A percentile compares a stretch with the other conserved stretches of the same genome.
phyloP scores from a whole-genome alignment of 2,888 invertebrate genomes.

The Xylota segnis region DNA sequence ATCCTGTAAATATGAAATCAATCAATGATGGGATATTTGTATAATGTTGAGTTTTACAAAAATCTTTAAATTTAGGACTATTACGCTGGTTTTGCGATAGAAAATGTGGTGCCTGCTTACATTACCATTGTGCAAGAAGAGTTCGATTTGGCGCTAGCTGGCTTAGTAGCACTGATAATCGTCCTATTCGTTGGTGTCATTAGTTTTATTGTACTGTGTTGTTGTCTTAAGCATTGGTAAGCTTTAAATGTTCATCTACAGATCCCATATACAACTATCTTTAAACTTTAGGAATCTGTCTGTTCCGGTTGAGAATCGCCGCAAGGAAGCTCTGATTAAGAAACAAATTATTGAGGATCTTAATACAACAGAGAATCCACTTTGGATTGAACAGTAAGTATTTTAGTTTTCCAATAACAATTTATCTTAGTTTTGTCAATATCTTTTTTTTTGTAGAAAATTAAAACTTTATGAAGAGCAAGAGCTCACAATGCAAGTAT shows the following conservation, averaged over 20 bases:
- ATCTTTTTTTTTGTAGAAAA: constrained; percentile 86
- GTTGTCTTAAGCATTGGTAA: constrained; percentile 94
- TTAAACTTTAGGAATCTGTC: constrained; percentile 88
- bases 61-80: constrained; percentile 84
- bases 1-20: neutral
- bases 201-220: constrained; percentile 94
- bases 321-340: constrained; percentile 93
- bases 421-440: constrained; percentile 4
- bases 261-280: constrained; percentile 2
- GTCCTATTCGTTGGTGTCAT: constrained; percentile 94
- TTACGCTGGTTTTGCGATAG: constrained; percentile 90
- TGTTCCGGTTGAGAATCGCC: constrained; percentile 92
- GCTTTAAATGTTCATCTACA: neutral
- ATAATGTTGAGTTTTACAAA: neutral
- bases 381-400: constrained; percentile 95
- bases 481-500: constrained; percentile 96
- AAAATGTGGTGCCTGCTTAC: constrained; percentile 90
- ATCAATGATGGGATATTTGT: too few species aligned
- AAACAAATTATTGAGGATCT: constrained; percentile 93
- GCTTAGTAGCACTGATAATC: constrained; percentile 93
- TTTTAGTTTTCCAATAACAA: constrained; percentile 6
- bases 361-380: constrained; percentile 95
- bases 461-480: constrained; percentile 95
- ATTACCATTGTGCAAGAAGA: constrained; percentile 89
- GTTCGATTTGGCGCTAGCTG: constrained; percentile 94